A percentile compares a stretch with the other conserved stretches of the same genome.
Conservation (phyloP, 2,888 invertebrate species). For the Harmothoe impar region DNA sequence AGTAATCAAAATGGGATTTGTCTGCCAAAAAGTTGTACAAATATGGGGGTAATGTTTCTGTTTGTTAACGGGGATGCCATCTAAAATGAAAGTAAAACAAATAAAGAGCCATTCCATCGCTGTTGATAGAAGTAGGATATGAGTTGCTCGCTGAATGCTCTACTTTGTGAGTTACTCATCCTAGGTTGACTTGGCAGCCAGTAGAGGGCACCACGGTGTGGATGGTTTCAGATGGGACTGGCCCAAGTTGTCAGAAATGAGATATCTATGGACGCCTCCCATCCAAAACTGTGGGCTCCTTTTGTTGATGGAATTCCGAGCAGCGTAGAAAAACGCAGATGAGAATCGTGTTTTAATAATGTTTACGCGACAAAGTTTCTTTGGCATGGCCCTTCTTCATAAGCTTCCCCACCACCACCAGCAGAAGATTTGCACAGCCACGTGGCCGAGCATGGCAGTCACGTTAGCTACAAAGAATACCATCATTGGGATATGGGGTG, state of each 20-base stretch:
- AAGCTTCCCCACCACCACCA: background rate
- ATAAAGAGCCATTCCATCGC: background rate
- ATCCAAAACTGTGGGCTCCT: background rate
- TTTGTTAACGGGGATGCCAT: background rate
- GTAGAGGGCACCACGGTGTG: background rate
- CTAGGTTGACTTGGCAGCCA: background rate
- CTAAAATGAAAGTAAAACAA: background rate
- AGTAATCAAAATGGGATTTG: background rate
- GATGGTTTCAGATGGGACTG: background rate
- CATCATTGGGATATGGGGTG: background rate
- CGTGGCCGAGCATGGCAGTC: background rate
- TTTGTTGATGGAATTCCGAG: background rate
- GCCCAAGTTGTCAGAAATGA: background rate
- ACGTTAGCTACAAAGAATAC: background rate
- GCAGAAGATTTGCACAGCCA: slow-evolving; percentile 6
- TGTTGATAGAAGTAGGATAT: too few species aligned
- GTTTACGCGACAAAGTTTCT: slow-evolving; percentile 2
- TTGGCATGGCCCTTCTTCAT: background rate
- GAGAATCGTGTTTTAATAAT: background rate
- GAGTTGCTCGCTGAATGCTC: background rate
- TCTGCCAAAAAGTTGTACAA: background rate
- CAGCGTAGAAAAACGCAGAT: background rate
- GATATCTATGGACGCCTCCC: background rate
- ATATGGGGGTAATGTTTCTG: background rate
- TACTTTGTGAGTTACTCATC: background rate